These are phyloP conservation scores for Megalonaias nervosa DNA, from an alignment of 1,140 invertebrate species.

Conservation along the genomic window DNA sequence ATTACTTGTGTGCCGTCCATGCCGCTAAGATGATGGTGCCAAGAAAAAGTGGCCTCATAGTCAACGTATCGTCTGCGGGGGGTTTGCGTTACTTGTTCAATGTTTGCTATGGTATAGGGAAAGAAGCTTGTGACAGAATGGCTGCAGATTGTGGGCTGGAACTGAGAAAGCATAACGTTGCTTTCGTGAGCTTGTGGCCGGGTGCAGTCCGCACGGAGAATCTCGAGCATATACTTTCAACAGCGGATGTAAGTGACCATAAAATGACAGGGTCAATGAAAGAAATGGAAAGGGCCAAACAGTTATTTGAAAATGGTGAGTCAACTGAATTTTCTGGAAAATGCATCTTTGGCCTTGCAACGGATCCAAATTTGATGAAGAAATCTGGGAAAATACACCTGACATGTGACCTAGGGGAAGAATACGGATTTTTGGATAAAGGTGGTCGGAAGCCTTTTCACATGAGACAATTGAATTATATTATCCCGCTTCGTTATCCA, in stretches of 20 bases:
- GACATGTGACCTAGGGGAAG: conserved; percentile 4
- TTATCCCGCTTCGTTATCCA: background rate
- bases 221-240: background rate
- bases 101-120: conserved; percentile 69
- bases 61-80: conserved; percentile 71
- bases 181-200: conserved; percentile 70
- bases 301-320: conserved; percentile 49
- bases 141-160: conserved; percentile 70
- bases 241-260: background rate
- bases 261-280: background rate
- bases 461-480: conserved; percentile 1
- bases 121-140: conserved; percentile 69
- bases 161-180: conserved; percentile 65
- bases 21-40: conserved; percentile 70
- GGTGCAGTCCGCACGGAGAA: conserved; percentile 71
- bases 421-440: conserved; percentile 4
- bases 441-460: conserved; percentile 10
- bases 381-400: conserved; percentile 6
- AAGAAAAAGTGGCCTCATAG: conserved; percentile 40
- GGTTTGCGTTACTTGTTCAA: conserved; percentile 71
- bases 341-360: conserved; percentile 57
- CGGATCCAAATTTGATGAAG: conserved; percentile 18
- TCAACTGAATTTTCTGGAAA: conserved; percentile 61
- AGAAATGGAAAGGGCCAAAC: conserved; percentile 1
- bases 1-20: conserved; percentile 70